Evolutionary conservation across 64 coral and sea anemone genomes (phyloP).

Genomic region (Pocillopora verrucosa): DNA sequence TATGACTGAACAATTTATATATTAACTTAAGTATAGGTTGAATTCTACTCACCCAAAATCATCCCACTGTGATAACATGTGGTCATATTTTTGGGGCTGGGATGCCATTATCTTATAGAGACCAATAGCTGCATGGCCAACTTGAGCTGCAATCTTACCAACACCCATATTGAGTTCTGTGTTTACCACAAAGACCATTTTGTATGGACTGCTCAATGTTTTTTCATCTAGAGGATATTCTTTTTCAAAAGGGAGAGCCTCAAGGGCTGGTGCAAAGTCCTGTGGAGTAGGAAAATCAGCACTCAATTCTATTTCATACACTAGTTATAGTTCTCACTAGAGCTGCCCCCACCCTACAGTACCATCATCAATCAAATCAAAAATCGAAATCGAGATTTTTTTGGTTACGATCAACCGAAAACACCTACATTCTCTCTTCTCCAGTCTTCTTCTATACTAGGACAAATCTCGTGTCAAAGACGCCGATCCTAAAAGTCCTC

Average conservation of each 20-base stretch:
- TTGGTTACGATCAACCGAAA: no score
- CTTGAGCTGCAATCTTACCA: constrained; percentile 93
- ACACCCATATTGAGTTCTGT: constrained; percentile 83
- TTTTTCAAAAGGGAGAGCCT: constrained; percentile 9
- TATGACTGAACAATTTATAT: no score
- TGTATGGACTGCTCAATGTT: constrained; percentile 52
- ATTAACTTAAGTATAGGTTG: background rate
- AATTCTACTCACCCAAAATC: constrained; percentile 77
- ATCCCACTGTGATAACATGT: constrained; percentile 80
- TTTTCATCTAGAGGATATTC: constrained; percentile 63
- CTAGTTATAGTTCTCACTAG: no score
- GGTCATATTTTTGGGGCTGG: constrained; percentile 40
- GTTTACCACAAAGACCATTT: constrained; percentile 96
- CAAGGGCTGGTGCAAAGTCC: background rate
- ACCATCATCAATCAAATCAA: no score
- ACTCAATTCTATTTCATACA: background rate
- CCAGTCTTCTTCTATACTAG: no score
- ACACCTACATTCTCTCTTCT: no score
- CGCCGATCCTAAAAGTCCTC: no score
- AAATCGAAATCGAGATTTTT: no score
- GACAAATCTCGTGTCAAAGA: background rate
- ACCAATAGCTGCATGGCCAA: constrained; percentile 88
- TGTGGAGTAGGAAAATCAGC: background rate
- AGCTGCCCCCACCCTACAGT: no score
- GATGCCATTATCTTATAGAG: constrained; percentile 70